Percentiles rank a stretch among this genome's conserved stretches.
Evolutionary conservation across 2,888 invertebrate species (phyloP).

Genomic region (Dichetophora obliterata): DNA sequence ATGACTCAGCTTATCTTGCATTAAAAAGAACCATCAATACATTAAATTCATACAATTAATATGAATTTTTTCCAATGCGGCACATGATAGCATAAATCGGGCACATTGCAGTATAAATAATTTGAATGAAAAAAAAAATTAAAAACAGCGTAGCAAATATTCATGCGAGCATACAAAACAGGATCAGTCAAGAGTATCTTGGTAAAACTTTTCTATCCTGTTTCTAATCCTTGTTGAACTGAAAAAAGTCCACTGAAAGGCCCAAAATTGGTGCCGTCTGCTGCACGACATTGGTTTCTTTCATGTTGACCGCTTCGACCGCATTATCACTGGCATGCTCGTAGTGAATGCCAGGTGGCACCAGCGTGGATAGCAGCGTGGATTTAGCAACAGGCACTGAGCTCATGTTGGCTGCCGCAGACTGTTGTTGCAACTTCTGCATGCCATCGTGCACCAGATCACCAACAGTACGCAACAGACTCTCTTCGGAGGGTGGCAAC

Average conservation of each 20-base stretch:
- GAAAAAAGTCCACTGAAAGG: constrained; percentile 67
- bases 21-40: no score
- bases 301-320: constrained; percentile 67
- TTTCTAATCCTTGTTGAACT: constrained; percentile 62
- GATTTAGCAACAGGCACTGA: constrained; percentile 31
- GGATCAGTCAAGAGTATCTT: no score
- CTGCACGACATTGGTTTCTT: constrained; percentile 57
- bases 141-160: no score
- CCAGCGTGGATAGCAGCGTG: constrained; percentile 42
- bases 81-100: no score
- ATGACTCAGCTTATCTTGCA: no score
- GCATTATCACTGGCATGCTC: constrained; percentile 69
- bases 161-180: no score
- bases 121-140: no score
- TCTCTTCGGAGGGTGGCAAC: constrained; percentile 67
- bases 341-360: constrained; percentile 58
- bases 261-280: constrained; percentile 60
- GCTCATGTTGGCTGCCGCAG: constrained; percentile 31
- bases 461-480: constrained; percentile 65
- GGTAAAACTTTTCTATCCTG: background rate
- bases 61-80: no score
- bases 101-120: no score
- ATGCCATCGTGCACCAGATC: constrained; percentile 63
- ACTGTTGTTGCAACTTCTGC: constrained; percentile 51
- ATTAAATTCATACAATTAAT: no score